Evolutionary conservation across 2,888 invertebrate genomes (phyloP).

Genomic region (Cabera pusaria): DNA sequence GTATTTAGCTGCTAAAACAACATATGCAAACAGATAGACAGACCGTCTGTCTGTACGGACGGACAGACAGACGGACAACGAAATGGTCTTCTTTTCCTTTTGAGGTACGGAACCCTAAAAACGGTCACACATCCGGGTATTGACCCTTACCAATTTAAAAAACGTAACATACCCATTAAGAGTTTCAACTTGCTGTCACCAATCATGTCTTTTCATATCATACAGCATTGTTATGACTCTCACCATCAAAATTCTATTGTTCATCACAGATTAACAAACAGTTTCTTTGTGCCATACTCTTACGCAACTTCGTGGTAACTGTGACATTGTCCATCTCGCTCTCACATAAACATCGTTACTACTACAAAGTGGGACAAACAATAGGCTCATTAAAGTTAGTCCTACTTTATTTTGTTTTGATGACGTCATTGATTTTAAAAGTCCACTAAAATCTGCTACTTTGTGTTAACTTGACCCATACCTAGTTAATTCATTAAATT

Average conservation of each 20-base stretch:
- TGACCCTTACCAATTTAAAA: too few species aligned
- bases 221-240: constrained; percentile 7
- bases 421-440: constrained; percentile 26
- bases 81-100: too few species aligned
- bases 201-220: constrained; percentile 9
- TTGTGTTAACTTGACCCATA: neutral
- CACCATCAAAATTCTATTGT: constrained; percentile 20
- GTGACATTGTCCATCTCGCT: constrained; percentile 37
- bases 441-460: too few species aligned
- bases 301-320: constrained; percentile 54
- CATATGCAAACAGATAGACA: too few species aligned
- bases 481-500: too few species aligned
- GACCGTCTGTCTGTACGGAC: too few species aligned
- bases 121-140: too few species aligned
- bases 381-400: constrained; percentile 10
- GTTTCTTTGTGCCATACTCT: constrained; percentile 36
- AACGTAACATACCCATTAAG: too few species aligned
- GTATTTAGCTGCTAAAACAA: too few species aligned
- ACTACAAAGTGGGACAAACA: constrained; percentile 13
- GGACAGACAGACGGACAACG: too few species aligned
- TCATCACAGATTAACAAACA: constrained; percentile 20
- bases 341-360: constrained; percentile 16
- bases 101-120: too few species aligned
- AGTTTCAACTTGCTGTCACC: neutral
- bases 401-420: constrained; percentile 25